A percentile compares a stretch with the other conserved stretches of the same genome.
phyloP scores from a whole-genome alignment of 64 coral and sea anemone species.

The Stichodactyla mertensii region DNA sequence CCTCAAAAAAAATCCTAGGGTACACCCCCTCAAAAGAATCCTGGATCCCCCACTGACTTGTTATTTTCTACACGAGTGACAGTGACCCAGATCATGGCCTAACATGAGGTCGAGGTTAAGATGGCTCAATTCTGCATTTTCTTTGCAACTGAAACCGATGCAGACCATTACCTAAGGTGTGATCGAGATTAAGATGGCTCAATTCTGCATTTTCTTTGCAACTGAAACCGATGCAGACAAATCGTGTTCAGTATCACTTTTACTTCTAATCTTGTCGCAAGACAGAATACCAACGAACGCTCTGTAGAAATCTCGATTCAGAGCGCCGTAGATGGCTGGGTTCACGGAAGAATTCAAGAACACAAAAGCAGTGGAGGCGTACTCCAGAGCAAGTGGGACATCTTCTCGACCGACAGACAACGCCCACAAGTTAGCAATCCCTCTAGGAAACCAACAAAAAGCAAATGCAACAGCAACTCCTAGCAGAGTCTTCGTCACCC shows the following conservation, averaged over 20 bases:
- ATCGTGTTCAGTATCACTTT: conserved; percentile 5
- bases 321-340: conserved; percentile 76
- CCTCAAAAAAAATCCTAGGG: too few relatives aligned
- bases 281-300: conserved; percentile 71
- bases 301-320: conserved; percentile 78
- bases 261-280: conserved; percentile 7
- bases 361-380: conserved; percentile 74
- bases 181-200: background rate
- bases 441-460: conserved; percentile 86
- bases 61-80: too few relatives aligned
- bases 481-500: conserved; percentile 80
- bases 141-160: background rate
- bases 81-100: background rate
- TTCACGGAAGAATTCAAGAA: conserved; percentile 81
- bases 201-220: background rate
- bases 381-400: conserved; percentile 72
- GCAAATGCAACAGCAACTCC: conserved; percentile 76
- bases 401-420: conserved; percentile 53
- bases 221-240: background rate
- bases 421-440: conserved; percentile 89
- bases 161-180: background rate
- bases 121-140: background rate
- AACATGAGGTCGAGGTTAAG: background rate
- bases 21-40: too few relatives aligned
- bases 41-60: too few relatives aligned